Base-by-base conservation (phyloP, 23 tunicate species). In the Halocynthia aurantium region DNA sequence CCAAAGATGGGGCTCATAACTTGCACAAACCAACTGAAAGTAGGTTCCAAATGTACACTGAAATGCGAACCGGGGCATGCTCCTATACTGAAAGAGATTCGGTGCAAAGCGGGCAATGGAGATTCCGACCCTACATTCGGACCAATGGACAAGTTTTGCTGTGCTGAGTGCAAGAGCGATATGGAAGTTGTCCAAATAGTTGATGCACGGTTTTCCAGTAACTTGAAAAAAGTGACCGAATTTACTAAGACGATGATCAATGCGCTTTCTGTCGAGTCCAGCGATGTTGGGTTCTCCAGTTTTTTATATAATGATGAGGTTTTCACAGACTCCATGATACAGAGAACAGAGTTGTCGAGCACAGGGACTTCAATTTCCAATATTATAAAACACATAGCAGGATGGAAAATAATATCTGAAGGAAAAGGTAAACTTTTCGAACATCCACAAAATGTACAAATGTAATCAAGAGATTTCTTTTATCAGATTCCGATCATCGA, bases 31-130 rank as follows among this genome's bases (percentile, higher is more conserved):
- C 64, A 64, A 22, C 21, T 64, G 19, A 53, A n/a, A 18, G 22
- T 74, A 17, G 78, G 78, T 8, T 74, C 78, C 19, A 18, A 8
- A 8, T 74, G 78, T 54, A 54, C 78, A 8, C 62, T 74, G 9
- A 19, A 52, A 52, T 74, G 78, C 69, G 63, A 52, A 8, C 64
- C 56, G 13, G 78, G 78, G 8, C 55, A 74, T 6, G 78, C 78
- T 54, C 78, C 78, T 13, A 74, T 19, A 74, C 6, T 54, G 8
- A 13, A 8, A 19, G 22, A 53, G 13, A 54, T 74, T 12, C 31
- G 17, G 20, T 74, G 78, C 63, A 62, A 18, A 0, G 2, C 13
- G 6, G 31, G 63, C 62, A 18, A 53, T 13, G 56, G 55, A 5
- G 22, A 10, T 8, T 8, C 19, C 6, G 22, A 5, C 20, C 78